A percentile compares a stretch with the other conserved stretches of the same genome.
Evolutionary conservation across 2,888 invertebrate genomes (phyloP).

Genomic region (Celastrina argiolus): DNA sequence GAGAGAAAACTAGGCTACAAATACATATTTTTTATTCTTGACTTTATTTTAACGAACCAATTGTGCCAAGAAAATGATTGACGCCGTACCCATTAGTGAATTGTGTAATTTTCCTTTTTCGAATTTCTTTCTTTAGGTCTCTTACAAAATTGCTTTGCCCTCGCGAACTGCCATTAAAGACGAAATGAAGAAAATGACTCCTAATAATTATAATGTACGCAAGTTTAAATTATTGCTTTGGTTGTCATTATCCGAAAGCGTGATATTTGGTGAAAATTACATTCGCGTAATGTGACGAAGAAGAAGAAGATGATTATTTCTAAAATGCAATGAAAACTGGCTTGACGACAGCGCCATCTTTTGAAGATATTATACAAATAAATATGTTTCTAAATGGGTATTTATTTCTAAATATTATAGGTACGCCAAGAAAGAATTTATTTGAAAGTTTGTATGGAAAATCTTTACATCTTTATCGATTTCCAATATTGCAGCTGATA

Average conservation of each 20-base stretch:
- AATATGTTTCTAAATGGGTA: too few species aligned
- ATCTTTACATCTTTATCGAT: too few species aligned
- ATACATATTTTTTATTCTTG: not conserved
- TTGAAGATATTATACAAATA: too few species aligned
- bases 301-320: not conserved
- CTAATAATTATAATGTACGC: conserved; percentile 37
- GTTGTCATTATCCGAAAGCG: conserved; percentile 1
- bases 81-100: conserved; percentile 65
- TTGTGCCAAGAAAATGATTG: conserved; percentile 62
- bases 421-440: too few species aligned
- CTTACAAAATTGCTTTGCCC: conserved; percentile 66
- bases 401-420: too few species aligned
- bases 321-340: not conserved
- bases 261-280: not conserved
- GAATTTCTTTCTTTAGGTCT: conserved; percentile 63
- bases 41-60: conserved; percentile 41
- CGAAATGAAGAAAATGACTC: conserved; percentile 61
- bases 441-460: too few species aligned
- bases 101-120: conserved; percentile 74
- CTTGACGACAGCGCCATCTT: too few species aligned
- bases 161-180: conserved; percentile 61
- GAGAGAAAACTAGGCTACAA: not conserved
- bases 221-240: conserved; percentile 14
- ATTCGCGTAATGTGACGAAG: not conserved
- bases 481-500: too few species aligned